Evolutionary conservation across 2,888 invertebrate genomes (phyloP), one percentile per base, ranked within the genome.

Genomic region (Formica aserva): DNA sequence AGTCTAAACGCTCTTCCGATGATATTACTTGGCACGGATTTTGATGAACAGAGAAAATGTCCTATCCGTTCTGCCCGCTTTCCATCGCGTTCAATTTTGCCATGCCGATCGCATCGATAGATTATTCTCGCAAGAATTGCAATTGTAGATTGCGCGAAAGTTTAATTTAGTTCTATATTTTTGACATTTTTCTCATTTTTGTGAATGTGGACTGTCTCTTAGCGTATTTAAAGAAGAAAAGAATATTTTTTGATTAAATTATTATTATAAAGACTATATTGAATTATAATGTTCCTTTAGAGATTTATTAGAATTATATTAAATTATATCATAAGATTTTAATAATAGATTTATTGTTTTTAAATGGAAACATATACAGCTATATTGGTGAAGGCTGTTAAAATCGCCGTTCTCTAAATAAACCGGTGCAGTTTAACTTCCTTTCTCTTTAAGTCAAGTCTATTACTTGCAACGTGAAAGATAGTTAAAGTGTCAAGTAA

Each of bases 371-470:
- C 9, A 6, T 29, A 26, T 35, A 26, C n/a, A 35, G 26, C 13
- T 18, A 18, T 45, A 22, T 29, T 9, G 26, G 32, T 13, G 60
- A 78, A 78, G 78, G 71, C 18, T 41, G 22, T 69, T 32, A 32
- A 69, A 45, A 69, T 71, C 32, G 22, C 35, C 60, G 8, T 72
- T 80, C 72, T 72, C 72, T 72, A 62, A 60, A 71, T 60, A 11
- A 67, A 32, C 8, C 57, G 11, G 41, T 71, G n/a, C 18, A 60
- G 45, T 80, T 45, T 15, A 29, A 72, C 60, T 72, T 72, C 60
- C 78, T 80, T 71, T 72, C 60, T 72, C 72, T 48, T 48, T 35
- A 62, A 78, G 48, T 80, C 18, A 60, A 60, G 9, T 11, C n/a
- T 60, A 35, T n/a, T 45, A 41, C 60, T 0, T 22, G 18, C 57